Conservation (phyloP, 1,140 invertebrate genomes). For the Hycleus cichorii region DNA sequence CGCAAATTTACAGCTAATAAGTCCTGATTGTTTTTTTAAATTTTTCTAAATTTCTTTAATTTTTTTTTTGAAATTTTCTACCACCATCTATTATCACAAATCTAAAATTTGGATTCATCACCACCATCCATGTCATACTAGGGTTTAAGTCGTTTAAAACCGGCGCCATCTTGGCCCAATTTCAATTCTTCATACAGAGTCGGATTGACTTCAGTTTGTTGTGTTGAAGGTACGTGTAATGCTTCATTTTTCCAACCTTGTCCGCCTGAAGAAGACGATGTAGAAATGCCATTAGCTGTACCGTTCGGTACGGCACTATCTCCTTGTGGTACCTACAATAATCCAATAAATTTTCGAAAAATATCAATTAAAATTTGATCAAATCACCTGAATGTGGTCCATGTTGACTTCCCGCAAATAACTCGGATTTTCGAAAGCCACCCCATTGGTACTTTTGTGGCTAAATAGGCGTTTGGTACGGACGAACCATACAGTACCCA, state of each 20-base stretch:
- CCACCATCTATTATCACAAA: conserved; percentile 14
- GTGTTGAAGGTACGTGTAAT: conserved; percentile 36
- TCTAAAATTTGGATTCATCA: conserved; percentile 31
- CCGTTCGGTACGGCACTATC: conserved; percentile 32
- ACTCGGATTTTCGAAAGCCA: conserved; percentile 80
- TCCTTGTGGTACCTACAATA: conserved; percentile 27
- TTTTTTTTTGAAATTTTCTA: conserved; percentile 11
- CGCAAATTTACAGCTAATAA: neutral
- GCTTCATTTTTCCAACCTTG: conserved; percentile 43
- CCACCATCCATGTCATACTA: conserved; percentile 35
- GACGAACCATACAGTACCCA: conserved; percentile 57
- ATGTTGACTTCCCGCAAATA: conserved; percentile 69
- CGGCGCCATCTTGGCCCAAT: conserved; percentile 67
- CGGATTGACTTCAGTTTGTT: conserved; percentile 55
- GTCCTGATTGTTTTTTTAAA: neutral
- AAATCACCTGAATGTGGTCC: conserved; percentile 59
- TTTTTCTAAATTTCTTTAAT: neutral
- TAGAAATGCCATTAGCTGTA: conserved; percentile 36
- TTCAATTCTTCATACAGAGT: conserved; percentile 71
- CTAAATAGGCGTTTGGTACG: conserved; percentile 53
- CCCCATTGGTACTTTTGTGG: conserved; percentile 54
- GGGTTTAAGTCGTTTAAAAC: conserved; percentile 62
- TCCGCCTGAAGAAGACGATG: conserved; percentile 36
- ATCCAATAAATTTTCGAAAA: conserved; percentile 22
- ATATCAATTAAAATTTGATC: neutral